Conservation (phyloP, 2,888 invertebrate species). For the Tipula helvola region DNA sequence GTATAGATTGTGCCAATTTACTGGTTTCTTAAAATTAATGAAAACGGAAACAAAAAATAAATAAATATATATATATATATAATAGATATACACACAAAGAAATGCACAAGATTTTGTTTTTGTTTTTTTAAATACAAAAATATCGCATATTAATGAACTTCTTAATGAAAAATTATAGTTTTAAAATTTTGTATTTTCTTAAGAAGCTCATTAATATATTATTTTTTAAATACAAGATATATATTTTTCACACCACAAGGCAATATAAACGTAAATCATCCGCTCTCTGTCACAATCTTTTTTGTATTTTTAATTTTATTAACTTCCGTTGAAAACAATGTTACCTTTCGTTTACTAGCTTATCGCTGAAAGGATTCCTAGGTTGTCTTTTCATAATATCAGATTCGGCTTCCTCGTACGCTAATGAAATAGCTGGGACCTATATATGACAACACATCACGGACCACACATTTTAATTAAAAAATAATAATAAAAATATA, state of each 20-base stretch:
- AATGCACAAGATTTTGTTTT: background rate
- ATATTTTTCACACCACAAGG: background rate
- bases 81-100: background rate
- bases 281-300: background rate
- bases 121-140: background rate
- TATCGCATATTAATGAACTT: background rate
- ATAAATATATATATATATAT: background rate
- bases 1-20: slow-evolving; percentile 5
- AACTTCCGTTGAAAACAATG: background rate
- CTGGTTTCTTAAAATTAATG: background rate
- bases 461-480: background rate
- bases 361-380: slow-evolving; percentile 93
- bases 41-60: background rate
- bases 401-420: slow-evolving; percentile 96
- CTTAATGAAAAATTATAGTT: background rate
- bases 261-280: background rate
- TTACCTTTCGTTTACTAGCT: slow-evolving; percentile 27
- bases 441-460: slow-evolving; percentile 29
- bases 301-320: background rate
- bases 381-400: slow-evolving; percentile 99
- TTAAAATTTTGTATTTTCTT: background rate
- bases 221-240: background rate
- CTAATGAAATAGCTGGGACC: slow-evolving; percentile 97
- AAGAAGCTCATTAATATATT: background rate
- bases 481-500: background rate